Percentiles rank a stretch among this genome's conserved stretches.
Evolutionary conservation across 2,888 invertebrate genomes (phyloP).

Genomic region (Hirtodrosophila duncani): DNA sequence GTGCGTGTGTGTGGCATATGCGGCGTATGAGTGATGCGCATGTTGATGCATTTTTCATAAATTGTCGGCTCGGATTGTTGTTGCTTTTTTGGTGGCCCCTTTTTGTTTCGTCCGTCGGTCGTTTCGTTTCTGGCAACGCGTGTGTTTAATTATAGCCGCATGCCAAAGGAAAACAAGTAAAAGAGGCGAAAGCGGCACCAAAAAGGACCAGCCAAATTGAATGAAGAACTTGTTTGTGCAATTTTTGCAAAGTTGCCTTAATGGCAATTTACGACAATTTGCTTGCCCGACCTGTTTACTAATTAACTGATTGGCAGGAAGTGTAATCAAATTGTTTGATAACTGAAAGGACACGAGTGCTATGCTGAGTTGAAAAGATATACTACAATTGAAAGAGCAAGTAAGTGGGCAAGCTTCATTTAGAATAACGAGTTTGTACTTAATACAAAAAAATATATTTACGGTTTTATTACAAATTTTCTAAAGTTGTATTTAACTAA

Average conservation of each 20-base stretch:
- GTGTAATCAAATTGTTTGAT: too few species aligned
- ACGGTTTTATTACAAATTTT: too few species aligned
- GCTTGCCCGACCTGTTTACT: too few species aligned
- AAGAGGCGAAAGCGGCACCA: conserved; percentile 19
- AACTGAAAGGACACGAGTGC: too few species aligned
- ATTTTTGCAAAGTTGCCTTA: too few species aligned
- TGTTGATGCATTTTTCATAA: conserved; percentile 38
- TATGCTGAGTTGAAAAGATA: not conserved
- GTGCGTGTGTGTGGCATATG: conserved; percentile 8
- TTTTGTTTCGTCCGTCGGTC: conserved; percentile 7
- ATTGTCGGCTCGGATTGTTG: conserved; percentile 20
- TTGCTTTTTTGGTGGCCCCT: conserved; percentile 2
- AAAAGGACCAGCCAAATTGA: conserved; percentile 17
- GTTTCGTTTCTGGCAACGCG: conserved; percentile 40
- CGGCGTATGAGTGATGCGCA: conserved; percentile 25
- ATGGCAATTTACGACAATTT: too few species aligned
- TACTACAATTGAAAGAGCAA: not conserved
- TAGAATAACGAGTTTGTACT: too few species aligned
- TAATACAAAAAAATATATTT: too few species aligned
- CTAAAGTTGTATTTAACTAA: too few species aligned
- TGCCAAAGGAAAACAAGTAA: conserved; percentile 4
- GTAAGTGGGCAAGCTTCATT: too few species aligned
- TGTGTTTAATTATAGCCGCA: conserved; percentile 45
- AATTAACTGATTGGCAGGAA: too few species aligned
- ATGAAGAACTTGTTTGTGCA: conserved; percentile 18